Conservation (phyloP, 2,888 invertebrate genomes). For the Herminia tarsipennalis region DNA sequence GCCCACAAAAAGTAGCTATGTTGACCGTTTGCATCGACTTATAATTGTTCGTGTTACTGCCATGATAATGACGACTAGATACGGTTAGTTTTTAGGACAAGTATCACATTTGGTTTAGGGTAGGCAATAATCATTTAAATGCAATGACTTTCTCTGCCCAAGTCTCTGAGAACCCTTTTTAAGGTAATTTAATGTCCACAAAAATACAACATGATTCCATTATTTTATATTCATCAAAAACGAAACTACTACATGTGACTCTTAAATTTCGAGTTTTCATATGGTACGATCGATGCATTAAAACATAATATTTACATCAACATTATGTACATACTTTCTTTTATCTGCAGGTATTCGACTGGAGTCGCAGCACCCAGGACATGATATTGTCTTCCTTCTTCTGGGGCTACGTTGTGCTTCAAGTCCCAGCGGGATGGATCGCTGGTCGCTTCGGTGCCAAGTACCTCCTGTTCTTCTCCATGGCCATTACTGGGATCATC, state of each 20-base stretch:
- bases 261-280: too few relatives aligned
- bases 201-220: too few relatives aligned
- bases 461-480: slow-evolving; percentile 83
- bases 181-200: too few relatives aligned
- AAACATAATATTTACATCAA: too few relatives aligned
- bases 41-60: not conserved
- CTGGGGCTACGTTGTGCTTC: slow-evolving; percentile 92
- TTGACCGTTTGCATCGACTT: not conserved
- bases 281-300: too few relatives aligned
- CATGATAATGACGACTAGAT: not conserved
- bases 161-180: too few relatives aligned
- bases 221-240: too few relatives aligned
- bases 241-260: too few relatives aligned
- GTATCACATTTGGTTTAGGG: too few relatives aligned
- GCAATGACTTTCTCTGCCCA: too few relatives aligned
- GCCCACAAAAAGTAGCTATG: not conserved
- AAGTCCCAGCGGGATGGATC: slow-evolving; percentile 90
- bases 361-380: slow-evolving; percentile 85
- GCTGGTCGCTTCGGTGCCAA: slow-evolving; percentile 92
- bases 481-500: slow-evolving; percentile 66
- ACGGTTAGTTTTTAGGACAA: too few relatives aligned
- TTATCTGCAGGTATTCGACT: slow-evolving; percentile 78
- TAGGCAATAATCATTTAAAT: too few relatives aligned
- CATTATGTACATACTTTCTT: not conserved
- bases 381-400: slow-evolving; percentile 91